A percentile compares a stretch with the other conserved stretches of the same genome.
These are phyloP conservation scores for Hyperoodon ampullatus DNA, from an alignment of 2,113 vertebrate species.

Conservation along the genomic window DNA sequence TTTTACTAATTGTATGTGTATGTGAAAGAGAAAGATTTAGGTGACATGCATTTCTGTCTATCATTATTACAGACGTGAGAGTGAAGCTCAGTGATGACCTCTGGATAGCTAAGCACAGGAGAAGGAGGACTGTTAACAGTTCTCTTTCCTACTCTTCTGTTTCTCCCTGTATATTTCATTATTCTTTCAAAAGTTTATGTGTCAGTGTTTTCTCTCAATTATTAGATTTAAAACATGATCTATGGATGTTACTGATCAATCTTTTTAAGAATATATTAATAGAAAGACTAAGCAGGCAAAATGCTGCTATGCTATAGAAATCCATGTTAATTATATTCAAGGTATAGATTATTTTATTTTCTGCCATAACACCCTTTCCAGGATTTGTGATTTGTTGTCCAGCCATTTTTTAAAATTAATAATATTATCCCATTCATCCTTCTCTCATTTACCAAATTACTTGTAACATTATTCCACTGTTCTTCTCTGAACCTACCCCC, in stretches of 20 bases:
- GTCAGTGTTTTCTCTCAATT: not conserved
- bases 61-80: not conserved
- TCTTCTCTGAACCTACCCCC: conserved; percentile 48
- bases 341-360: conserved; percentile 57
- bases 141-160: not conserved
- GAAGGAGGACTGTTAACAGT: not conserved
- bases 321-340: conserved; percentile 72
- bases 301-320: conserved; percentile 70
- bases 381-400: conserved; percentile 81
- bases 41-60: not conserved
- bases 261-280: conserved; percentile 49
- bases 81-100: not conserved
- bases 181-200: not conserved
- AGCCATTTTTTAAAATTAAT: conserved; percentile 76
- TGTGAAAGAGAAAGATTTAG: not conserved
- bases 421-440: conserved; percentile 76
- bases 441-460: conserved; percentile 78
- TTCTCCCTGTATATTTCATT: not conserved
- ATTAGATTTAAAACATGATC: not conserved
- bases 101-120: not conserved
- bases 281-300: conserved; percentile 43
- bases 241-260: conserved; percentile 45
- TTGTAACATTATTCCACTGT: conserved; percentile 71
- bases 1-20: not conserved
- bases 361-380: conserved; percentile 49